phyloP scores from a whole-genome alignment of 2,113 vertebrate genomes.

The Cisticola juncidis region DNA sequence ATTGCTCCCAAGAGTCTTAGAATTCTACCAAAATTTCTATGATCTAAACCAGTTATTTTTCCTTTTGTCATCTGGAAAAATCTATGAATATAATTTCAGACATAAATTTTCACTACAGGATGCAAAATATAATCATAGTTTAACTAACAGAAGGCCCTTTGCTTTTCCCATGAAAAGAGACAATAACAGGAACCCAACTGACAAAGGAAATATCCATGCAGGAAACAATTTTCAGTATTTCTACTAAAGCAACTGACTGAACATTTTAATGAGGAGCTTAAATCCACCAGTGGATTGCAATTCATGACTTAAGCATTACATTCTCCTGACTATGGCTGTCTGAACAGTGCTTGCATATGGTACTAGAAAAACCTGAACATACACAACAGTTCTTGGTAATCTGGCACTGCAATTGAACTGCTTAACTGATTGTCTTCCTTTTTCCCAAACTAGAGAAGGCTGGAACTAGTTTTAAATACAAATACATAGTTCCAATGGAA shows the following conservation, averaged over 20 bases:
- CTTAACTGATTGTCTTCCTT: background rate
- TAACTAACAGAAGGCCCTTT: background rate
- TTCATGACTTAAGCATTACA: background rate
- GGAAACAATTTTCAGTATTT: slow-evolving; percentile 15
- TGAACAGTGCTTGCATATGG: background rate
- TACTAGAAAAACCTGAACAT: background rate
- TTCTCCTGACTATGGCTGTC: background rate
- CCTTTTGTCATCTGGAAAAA: background rate
- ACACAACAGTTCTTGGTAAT: background rate
- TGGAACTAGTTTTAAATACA: background rate
- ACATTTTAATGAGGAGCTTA: slow-evolving; percentile 19
- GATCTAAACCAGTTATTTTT: background rate
- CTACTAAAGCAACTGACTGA: background rate
- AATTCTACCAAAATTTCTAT: background rate
- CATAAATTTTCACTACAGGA: background rate
- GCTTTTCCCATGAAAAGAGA: background rate
- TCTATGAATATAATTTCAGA: background rate
- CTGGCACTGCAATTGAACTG: background rate
- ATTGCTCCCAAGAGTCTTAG: background rate
- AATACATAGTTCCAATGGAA: background rate
- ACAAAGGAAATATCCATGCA: slow-evolving; percentile 14
- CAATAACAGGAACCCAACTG: background rate
- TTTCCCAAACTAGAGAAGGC: background rate
- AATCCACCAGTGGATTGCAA: background rate
- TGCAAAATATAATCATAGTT: background rate